Evolutionary conservation across 2,797 vertebrate genomes (phyloP).

Genomic region (Enteromius trimaculatus): DNA sequence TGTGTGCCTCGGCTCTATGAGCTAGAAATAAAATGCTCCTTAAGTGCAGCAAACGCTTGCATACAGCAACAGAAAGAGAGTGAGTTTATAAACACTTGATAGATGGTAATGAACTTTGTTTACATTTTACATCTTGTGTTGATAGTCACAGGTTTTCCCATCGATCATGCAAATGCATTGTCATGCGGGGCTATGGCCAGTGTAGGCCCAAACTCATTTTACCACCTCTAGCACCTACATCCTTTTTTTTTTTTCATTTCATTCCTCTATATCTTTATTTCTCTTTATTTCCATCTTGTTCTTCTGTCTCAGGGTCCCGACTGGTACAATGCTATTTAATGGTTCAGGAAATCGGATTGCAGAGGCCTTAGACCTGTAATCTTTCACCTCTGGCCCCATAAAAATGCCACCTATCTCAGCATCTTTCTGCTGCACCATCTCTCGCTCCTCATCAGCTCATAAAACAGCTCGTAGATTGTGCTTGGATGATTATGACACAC

Average conservation of each 20-base stretch:
- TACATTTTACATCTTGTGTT: too few species aligned
- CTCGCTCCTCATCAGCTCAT: not conserved
- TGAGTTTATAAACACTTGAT: conserved; percentile 28
- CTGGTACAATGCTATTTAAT: conserved; percentile 52
- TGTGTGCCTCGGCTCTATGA: not conserved
- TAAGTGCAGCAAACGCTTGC: conserved; percentile 44
- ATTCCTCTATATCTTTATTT: conserved; percentile 41
- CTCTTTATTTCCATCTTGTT: conserved; percentile 3
- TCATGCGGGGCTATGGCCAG: not conserved
- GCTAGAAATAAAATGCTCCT: conserved; percentile 37
- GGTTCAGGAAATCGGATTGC: conserved; percentile 48
- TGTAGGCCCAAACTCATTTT: conserved; percentile 19
- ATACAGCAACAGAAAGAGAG: not conserved
- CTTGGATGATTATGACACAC: conserved; percentile 36
- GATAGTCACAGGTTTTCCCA: not conserved
- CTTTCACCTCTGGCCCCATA: conserved; percentile 37
- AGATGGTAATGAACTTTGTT: not conserved
- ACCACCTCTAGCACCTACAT: not conserved
- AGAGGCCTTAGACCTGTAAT: conserved; percentile 14
- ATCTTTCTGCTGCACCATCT: not conserved
- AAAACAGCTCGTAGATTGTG: not conserved
- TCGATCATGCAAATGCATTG: conserved; percentile 22
- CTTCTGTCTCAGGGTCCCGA: conserved; percentile 7
- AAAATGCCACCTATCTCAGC: conserved; percentile 15
- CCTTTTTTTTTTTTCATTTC: conserved; percentile 44